These are phyloP conservation scores for Thymelicus lineola DNA, from an alignment of 2,888 invertebrate genomes.

Conservation along the genomic window DNA sequence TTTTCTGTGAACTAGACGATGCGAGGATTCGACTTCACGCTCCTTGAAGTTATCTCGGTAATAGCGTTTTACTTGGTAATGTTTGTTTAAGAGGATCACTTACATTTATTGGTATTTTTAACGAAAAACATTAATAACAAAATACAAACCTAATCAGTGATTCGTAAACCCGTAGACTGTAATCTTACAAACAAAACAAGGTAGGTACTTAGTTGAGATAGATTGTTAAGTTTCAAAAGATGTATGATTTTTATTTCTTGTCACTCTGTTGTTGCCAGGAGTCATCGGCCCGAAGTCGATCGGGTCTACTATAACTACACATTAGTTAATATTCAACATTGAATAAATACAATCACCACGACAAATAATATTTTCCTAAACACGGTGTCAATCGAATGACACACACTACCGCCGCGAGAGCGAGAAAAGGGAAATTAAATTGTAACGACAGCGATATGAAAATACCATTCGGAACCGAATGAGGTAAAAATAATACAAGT, in stretches of 20 bases:
- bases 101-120: too few species aligned
- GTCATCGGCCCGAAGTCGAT: too few species aligned
- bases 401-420: neutral
- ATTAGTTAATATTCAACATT: neutral
- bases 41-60: neutral
- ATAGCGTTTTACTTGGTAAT: neutral
- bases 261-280: too few species aligned
- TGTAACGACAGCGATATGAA: constrained; percentile 20
- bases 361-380: neutral
- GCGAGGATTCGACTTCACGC: constrained; percentile 1
- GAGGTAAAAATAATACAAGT: constrained; percentile 33
- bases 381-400: neutral
- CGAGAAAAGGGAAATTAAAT: constrained; percentile 28
- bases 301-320: neutral
- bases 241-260: too few species aligned
- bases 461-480: constrained; percentile 14
- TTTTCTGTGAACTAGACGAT: constrained; percentile 3
- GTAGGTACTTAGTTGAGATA: too few species aligned
- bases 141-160: too few species aligned
- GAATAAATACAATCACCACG: neutral
- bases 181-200: too few species aligned
- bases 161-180: too few species aligned
- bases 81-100: too few species aligned
- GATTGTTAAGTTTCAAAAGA: too few species aligned
- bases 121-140: too few species aligned